Percentiles rank a stretch among this genome's conserved stretches.
phyloP scores from a whole-genome alignment of 1,140 invertebrate genomes.

The Gyrodactylus salaris region DNA sequence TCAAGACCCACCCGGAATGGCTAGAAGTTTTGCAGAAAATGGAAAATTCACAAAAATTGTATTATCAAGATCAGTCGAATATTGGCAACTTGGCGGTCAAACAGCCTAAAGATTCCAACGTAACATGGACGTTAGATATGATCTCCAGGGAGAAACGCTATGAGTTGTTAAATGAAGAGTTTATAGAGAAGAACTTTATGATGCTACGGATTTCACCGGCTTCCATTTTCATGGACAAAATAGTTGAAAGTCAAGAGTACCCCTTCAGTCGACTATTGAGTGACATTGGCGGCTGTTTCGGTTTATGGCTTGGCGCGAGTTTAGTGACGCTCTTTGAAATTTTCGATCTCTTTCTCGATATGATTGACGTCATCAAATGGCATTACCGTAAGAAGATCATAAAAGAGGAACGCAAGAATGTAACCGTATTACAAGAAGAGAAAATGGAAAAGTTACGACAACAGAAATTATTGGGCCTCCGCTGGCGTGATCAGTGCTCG shows the following conservation, averaged over 20 bases:
- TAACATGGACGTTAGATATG: not conserved
- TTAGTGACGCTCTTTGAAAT: slow-evolving; percentile 6
- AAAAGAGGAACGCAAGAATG: not conserved
- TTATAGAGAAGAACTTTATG: slow-evolving; percentile 7
- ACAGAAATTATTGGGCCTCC: not conserved
- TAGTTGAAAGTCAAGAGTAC: slow-evolving; percentile 4
- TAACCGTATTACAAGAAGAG: not conserved
- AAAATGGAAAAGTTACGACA: not conserved
- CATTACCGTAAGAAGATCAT: not conserved
- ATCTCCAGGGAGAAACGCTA: not conserved
- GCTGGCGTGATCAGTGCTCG: too few species aligned
- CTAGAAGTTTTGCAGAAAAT: not conserved
- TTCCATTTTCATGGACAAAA: slow-evolving; percentile 4
- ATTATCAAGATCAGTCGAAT: not conserved
- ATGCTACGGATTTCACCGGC: not conserved
- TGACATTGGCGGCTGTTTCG: slow-evolving; percentile 7
- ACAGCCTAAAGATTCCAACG: not conserved
- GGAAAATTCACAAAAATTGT: not conserved
- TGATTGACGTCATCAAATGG: not conserved
- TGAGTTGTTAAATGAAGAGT: slow-evolving; percentile 5
- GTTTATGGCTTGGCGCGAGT: slow-evolving; percentile 5
- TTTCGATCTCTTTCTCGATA: not conserved
- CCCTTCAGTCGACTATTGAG: slow-evolving; percentile 3
- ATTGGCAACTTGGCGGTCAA: not conserved
- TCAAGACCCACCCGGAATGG: slow-evolving; percentile 1